These are phyloP conservation scores for Apogon talboti DNA, from an alignment of 2,797 vertebrate genomes.

Conservation along the genomic window DNA sequence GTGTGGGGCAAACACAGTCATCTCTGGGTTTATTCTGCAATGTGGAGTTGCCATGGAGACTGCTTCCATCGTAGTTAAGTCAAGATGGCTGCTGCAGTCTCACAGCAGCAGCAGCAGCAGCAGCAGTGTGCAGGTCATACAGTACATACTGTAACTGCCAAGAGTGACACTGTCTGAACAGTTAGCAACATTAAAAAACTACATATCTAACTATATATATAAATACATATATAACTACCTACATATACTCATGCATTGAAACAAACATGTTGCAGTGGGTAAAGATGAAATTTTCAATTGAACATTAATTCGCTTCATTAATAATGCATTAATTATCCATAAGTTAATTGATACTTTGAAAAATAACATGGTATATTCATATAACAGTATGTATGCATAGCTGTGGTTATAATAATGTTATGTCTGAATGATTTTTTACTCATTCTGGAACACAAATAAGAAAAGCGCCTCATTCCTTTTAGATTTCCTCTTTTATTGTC, in stretches of 20 bases:
- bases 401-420: background rate
- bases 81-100: constrained; percentile 79
- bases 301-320: too few species aligned
- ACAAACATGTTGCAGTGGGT: background rate
- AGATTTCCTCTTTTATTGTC: background rate
- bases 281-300: background rate
- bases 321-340: too few species aligned
- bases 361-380: background rate
- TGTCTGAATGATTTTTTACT: background rate
- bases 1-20: constrained; percentile 67
- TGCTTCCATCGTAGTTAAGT: constrained; percentile 75
- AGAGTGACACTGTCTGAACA: background rate
- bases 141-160: constrained; percentile 12
- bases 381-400: too few species aligned
- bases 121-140: constrained; percentile 52
- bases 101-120: constrained; percentile 48
- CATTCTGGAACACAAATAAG: background rate
- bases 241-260: background rate
- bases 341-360: background rate
- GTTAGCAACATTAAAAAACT: background rate
- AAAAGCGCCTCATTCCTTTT: background rate
- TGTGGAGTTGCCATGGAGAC: constrained; percentile 83
- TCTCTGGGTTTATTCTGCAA: constrained; percentile 76
- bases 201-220: too few species aligned
- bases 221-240: too few species aligned